Conservation (phyloP, 23 tunicate species). For the Trididemnum clinides region DNA sequence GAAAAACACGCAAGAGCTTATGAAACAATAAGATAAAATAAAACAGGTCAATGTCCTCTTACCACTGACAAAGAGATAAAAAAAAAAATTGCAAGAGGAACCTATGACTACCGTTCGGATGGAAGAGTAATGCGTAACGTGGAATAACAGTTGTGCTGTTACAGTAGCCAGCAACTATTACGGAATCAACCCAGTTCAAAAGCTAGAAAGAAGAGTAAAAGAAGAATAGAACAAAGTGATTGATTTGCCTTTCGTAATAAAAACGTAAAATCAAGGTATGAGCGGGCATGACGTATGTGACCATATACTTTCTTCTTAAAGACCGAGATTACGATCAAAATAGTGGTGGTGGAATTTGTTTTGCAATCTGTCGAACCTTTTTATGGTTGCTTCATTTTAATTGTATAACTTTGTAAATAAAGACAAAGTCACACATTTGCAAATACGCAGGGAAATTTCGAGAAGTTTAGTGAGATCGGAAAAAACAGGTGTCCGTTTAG, state of each 20-base stretch:
- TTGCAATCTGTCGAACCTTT: neutral
- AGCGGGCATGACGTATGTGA: constrained; percentile 4
- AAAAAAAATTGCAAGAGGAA: too few relatives aligned
- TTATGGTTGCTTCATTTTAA: neutral
- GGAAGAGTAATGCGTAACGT: neutral
- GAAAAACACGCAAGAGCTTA: neutral
- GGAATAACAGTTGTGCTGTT: neutral
- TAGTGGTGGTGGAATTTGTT: constrained; percentile 24
- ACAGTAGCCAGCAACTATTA: neutral
- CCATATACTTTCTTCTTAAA: neutral
- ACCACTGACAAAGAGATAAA: neutral
- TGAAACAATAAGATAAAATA: neutral
- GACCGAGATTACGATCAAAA: too few relatives aligned
- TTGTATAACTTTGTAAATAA: neutral
- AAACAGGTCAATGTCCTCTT: neutral
- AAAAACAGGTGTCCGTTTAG: neutral
- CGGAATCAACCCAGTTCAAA: neutral
- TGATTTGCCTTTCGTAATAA: neutral
- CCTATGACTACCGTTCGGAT: too few relatives aligned
- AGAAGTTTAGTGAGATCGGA: neutral
- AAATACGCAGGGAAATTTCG: neutral
- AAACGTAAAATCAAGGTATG: neutral
- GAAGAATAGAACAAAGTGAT: neutral
- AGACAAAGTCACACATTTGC: neutral
- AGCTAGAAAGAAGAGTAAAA: neutral